phyloP scores from a whole-genome alignment of 1,140 invertebrate species.

The Helicoverpa armigera region DNA sequence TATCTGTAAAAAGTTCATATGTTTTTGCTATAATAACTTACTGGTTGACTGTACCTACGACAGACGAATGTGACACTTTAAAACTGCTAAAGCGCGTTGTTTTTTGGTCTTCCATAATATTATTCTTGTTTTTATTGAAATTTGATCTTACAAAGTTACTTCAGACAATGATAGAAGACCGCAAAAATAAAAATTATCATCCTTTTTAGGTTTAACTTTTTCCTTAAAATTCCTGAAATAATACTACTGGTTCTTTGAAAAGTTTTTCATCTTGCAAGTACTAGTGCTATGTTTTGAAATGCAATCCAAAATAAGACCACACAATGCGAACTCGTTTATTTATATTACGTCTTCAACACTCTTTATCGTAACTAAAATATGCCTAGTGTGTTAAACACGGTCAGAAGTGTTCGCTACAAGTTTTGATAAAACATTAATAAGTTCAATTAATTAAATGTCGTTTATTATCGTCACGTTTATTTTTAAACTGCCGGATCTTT shows the following conservation, averaged over 20 bases:
- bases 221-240: too few species aligned
- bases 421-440: background rate
- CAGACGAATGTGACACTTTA: background rate
- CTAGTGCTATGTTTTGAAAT: background rate
- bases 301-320: conserved; percentile 10
- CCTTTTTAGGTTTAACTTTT: too few species aligned
- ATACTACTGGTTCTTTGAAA: too few species aligned
- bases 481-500: background rate
- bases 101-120: background rate
- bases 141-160: background rate
- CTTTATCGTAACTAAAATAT: conserved; percentile 18
- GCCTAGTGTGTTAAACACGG: background rate
- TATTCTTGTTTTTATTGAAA: background rate
- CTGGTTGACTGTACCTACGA: background rate
- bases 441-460: conserved; percentile 17
- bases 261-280: background rate
- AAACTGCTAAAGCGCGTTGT: background rate
- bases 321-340: background rate
- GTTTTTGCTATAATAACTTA: conserved; percentile 4
- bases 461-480: conserved; percentile 5
- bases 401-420: background rate
- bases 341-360: background rate
- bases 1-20: background rate
- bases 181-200: too few species aligned
- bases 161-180: background rate